Conservation (phyloP, 2,797 vertebrate species). For the Urosaurus nigricauda region DNA sequence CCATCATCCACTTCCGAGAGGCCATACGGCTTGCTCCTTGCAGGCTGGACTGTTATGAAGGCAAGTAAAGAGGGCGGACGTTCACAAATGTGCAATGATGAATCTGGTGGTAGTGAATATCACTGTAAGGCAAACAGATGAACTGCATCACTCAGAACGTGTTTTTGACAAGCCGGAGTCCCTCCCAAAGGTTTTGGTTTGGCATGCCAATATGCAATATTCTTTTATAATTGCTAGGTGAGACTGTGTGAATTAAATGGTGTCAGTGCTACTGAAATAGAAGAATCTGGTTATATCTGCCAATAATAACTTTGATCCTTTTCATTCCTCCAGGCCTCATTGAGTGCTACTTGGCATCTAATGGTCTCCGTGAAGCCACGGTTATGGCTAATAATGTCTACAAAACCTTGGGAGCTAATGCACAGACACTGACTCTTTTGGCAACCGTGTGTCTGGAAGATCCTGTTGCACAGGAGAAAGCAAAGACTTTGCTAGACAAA, state of each 20-base stretch:
- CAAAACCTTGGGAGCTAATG: constrained; percentile 96
- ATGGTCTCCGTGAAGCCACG: constrained; percentile 96
- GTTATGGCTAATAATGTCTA: constrained; percentile 99
- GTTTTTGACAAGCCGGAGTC: not conserved
- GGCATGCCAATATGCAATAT: not conserved
- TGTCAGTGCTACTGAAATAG: not conserved
- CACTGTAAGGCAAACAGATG: too few species aligned
- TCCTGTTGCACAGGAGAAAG: constrained; percentile 96
- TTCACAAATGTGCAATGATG: fast-evolving
- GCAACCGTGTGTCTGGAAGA: constrained; percentile 98
- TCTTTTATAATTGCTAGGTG: not conserved
- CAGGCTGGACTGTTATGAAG: constrained; percentile 97
- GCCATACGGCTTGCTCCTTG: constrained; percentile 95
- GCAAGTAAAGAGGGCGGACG: constrained; percentile 60
- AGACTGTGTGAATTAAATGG: not conserved
- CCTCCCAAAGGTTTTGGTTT: not conserved
- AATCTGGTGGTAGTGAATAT: not conserved
- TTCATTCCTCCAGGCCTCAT: constrained; percentile 87
- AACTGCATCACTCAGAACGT: not conserved
- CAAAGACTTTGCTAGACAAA: constrained; percentile 95
- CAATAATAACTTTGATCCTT: not conserved
- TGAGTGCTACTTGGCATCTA: constrained; percentile 96
- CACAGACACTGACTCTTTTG: constrained; percentile 95
- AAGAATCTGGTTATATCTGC: not conserved
- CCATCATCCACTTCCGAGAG: constrained; percentile 98